Evolutionary conservation across 1,140 invertebrate genomes (phyloP), one percentile per base, ranked within the genome.

Genomic region (Drosophila subobscura): DNA sequence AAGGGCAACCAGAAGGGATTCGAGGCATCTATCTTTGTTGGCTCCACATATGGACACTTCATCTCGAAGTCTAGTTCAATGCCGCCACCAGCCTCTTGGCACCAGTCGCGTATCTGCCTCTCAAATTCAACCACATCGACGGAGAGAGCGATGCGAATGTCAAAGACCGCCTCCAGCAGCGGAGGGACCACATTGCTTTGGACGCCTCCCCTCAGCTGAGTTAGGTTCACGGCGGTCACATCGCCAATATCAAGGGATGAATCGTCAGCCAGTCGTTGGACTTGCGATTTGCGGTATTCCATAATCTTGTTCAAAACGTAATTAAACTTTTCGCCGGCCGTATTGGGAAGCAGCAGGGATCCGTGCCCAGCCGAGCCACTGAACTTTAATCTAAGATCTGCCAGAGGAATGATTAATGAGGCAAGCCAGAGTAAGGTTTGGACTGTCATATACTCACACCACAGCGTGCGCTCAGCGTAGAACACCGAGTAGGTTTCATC

Each of bases 121-220:
- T 97, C 95, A 80, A 98, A 95, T 51, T 94, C 94, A 0, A 92
- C 91, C 25, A 95, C 93, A 91, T 97, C 93, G 4, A 94, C 93
- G 4, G 94, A 93, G 0, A 96, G 93, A 0, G 97, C 94, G 4
- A 98, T 90, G n/a, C 98, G 94, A 47, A 97, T 93, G 90, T 99
- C 98, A 89, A 98, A 97, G 8, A 93, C 93, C 1, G 94, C 95
- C 0, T 92, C 93, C 25, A 99, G 90, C 79, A 96, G 94, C 49
- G 95, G 94, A 2, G 98, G 98, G 45, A 99, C 94, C 1, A 99
- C 97, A 92, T 99, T 99, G n/a, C 94, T 92, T 91, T 99, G 97
- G 1, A 98, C 94, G 37, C 98, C 98, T 59, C 98, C 98, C 5
- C 94, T 95, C 60, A 98, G 57, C 91, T 95, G 94, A 0, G 97